phyloP scores from a whole-genome alignment of 2,113 vertebrate genomes.

The Paedocypris sp. region DNA sequence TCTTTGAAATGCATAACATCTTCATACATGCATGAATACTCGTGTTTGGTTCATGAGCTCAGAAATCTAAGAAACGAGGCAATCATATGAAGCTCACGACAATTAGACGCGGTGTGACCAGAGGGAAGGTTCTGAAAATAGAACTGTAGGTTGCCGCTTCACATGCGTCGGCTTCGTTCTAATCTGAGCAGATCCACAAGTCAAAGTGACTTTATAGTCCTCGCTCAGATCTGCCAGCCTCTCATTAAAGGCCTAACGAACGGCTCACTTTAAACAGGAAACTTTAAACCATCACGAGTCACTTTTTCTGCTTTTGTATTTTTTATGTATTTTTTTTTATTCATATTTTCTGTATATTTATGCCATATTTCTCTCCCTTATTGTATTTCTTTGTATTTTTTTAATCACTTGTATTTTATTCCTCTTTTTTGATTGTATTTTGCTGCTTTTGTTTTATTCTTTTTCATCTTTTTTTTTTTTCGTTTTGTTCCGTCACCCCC shows the following conservation, averaged over 20 bases:
- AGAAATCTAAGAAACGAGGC: not conserved
- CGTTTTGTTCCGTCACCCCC: no score
- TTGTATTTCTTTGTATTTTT: no score
- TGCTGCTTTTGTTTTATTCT: no score
- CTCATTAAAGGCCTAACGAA: constrained; percentile 8
- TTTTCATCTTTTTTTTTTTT: no score
- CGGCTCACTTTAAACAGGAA: not conserved
- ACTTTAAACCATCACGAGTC: no score
- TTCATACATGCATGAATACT: not conserved
- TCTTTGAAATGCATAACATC: not conserved
- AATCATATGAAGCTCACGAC: not conserved
- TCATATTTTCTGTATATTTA: no score
- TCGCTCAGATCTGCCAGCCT: constrained; percentile 6
- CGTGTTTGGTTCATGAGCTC: not conserved
- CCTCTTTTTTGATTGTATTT: no score
- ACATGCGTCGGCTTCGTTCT: not conserved
- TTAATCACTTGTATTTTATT: no score
- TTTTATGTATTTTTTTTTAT: not conserved
- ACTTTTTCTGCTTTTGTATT: no score
- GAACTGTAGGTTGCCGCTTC: not conserved
- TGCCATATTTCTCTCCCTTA: no score
- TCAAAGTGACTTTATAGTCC: constrained; percentile 21
- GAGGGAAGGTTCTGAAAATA: not conserved
- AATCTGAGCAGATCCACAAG: constrained; percentile 9
- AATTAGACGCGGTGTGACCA: not conserved